phyloP scores from a whole-genome alignment of 1,140 invertebrate genomes.

The Asobara japonica region DNA sequence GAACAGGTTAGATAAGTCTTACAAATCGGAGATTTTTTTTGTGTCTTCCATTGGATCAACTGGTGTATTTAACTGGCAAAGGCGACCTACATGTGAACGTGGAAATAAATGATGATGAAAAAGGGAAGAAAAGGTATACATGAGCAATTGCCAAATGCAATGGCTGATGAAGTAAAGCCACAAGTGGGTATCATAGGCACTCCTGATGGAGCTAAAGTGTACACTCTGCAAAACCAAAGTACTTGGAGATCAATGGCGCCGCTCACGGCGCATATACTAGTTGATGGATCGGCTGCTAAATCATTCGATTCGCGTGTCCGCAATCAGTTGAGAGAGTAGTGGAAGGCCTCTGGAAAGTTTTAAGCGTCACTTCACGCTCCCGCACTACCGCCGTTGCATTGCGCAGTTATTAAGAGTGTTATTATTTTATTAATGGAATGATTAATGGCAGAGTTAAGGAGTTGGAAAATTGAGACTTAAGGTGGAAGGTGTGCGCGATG shows the following conservation, averaged over 20 bases:
- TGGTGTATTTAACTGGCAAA: background rate
- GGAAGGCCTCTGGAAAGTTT: constrained; percentile 24
- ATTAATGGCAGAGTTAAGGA: background rate
- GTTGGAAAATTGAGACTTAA: no score
- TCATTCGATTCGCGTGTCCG: constrained; percentile 37
- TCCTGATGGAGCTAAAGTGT: background rate
- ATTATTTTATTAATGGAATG: background rate
- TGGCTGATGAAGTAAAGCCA: background rate
- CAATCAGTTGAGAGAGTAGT: constrained; percentile 9
- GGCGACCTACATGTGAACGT: background rate
- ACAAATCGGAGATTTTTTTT: no score
- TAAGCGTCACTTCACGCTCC: background rate
- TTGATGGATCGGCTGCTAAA: constrained; percentile 38
- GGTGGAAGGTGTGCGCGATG: background rate
- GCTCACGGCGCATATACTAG: background rate
- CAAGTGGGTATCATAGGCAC: background rate
- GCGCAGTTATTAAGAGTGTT: background rate
- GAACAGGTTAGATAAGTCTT: no score
- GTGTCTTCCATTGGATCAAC: no score
- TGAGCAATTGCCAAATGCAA: background rate
- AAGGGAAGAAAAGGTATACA: background rate
- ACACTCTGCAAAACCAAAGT: background rate
- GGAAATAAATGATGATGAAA: background rate
- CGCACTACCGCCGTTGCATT: background rate
- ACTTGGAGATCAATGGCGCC: background rate